phyloP scores from a whole-genome alignment of 2,888 invertebrate genomes.

The Heliconius charithonia region DNA sequence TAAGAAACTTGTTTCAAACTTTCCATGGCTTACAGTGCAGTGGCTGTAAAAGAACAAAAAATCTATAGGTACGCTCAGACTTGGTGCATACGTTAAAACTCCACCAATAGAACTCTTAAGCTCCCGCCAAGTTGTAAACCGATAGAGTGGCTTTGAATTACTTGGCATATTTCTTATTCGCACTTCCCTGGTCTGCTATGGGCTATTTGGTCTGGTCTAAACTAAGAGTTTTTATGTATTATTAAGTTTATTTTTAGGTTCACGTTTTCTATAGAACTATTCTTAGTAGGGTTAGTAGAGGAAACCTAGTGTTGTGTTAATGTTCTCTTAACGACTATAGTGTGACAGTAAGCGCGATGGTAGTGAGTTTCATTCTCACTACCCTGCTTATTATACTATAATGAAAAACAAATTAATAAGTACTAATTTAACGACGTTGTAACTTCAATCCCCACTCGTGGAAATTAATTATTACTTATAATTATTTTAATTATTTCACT shows the following conservation, averaged over 20 bases:
- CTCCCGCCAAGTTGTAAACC: conserved; percentile 33
- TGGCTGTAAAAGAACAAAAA: conserved; percentile 20
- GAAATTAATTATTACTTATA: too few species aligned
- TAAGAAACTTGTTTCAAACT: conserved; percentile 10
- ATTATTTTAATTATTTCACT: too few species aligned
- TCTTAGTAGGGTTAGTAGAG: neutral
- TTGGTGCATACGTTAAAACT: conserved; percentile 29
- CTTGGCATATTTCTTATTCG: conserved; percentile 32
- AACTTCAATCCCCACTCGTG: too few species aligned
- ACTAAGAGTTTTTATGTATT: neutral
- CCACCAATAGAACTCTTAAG: conserved; percentile 35
- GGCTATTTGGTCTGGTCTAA: neutral
- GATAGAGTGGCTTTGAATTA: conserved; percentile 30
- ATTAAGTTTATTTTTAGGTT: neutral
- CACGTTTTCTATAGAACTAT: neutral
- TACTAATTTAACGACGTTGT: too few species aligned
- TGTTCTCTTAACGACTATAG: too few species aligned
- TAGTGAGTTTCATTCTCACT: too few species aligned
- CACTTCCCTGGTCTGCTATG: conserved; percentile 5
- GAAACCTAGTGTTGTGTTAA: too few species aligned
- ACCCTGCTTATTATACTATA: too few species aligned
- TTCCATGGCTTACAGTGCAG: neutral
- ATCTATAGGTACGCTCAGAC: neutral
- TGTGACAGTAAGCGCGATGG: neutral
- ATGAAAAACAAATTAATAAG: too few species aligned